phyloP scores from a whole-genome alignment of 2,888 invertebrate species.

The Agrochola litura region DNA sequence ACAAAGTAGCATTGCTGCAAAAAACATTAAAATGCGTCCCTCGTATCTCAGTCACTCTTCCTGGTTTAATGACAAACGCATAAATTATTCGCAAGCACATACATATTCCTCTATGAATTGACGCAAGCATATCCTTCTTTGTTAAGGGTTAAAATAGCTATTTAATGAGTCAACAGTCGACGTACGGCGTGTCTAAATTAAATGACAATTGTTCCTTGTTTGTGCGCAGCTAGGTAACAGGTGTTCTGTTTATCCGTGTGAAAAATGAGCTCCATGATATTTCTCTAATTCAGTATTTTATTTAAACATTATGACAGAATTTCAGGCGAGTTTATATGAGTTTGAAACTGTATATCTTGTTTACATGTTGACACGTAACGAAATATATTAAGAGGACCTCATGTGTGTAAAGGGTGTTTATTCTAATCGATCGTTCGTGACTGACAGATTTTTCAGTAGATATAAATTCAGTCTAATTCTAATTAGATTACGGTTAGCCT shows the following conservation, averaged over 20 bases:
- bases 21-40: slow-evolving; percentile 24
- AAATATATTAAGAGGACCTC: slow-evolving; percentile 21
- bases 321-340: slow-evolving; percentile 5
- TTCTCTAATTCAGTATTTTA: slow-evolving; percentile 69
- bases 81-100: slow-evolving; percentile 31
- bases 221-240: slow-evolving; percentile 74
- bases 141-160: slow-evolving; percentile 63
- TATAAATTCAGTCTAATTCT: slow-evolving; percentile 1
- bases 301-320: slow-evolving; percentile 55
- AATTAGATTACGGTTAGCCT: neutral
- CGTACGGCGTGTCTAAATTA: slow-evolving; percentile 72
- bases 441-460: neutral
- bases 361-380: slow-evolving; percentile 10
- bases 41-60: slow-evolving; percentile 23
- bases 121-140: slow-evolving; percentile 34
- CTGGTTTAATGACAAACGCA: slow-evolving; percentile 11
- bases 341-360: slow-evolving; percentile 32
- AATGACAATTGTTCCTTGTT: slow-evolving; percentile 75
- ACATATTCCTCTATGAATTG: slow-evolving; percentile 33
- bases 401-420: slow-evolving; percentile 4
- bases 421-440: slow-evolving; percentile 6
- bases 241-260: slow-evolving; percentile 75
- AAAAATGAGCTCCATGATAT: slow-evolving; percentile 72
- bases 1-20: slow-evolving; percentile 30
- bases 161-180: slow-evolving; percentile 67